Conservation (phyloP, 2,888 invertebrate genomes). For the Caradrina clavipalpis region DNA sequence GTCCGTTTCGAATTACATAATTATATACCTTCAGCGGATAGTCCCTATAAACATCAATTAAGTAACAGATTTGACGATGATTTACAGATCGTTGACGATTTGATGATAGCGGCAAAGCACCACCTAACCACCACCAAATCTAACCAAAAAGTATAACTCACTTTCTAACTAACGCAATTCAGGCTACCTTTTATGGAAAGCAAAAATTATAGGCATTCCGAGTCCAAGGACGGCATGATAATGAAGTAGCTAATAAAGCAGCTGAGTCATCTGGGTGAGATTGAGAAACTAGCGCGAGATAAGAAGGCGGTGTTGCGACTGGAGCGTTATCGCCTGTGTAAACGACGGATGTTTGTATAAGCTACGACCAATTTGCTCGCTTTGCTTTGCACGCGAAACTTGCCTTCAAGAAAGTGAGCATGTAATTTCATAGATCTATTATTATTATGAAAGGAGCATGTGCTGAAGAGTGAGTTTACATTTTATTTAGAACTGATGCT, state of each 20-base stretch:
- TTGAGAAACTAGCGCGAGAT: slow-evolving; percentile 74
- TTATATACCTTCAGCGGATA: not conserved
- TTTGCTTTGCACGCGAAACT: slow-evolving; percentile 63
- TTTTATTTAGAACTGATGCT: slow-evolving; percentile 24
- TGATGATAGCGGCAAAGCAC: not conserved
- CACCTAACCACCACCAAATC: not conserved
- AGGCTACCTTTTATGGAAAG: slow-evolving; percentile 22
- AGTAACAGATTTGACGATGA: not conserved
- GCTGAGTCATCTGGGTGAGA: slow-evolving; percentile 62
- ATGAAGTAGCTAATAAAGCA: slow-evolving; percentile 53
- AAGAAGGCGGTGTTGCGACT: slow-evolving; percentile 69
- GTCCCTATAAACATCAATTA: not conserved
- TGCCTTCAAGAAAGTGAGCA: slow-evolving; percentile 51
- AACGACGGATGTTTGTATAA: slow-evolving; percentile 84
- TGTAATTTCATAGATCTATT: slow-evolving; percentile 43
- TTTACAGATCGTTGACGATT: not conserved
- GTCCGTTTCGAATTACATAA: not conserved
- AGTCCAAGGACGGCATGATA: slow-evolving; percentile 53
- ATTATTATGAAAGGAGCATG: slow-evolving; percentile 30
- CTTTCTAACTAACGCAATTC: slow-evolving; percentile 40
- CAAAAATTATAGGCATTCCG: slow-evolving; percentile 34
- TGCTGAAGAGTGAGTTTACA: slow-evolving; percentile 13
- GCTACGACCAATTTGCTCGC: slow-evolving; percentile 68
- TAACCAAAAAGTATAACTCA: slow-evolving; percentile 17
- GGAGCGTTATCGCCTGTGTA: slow-evolving; percentile 78